These are phyloP conservation scores for Enteromius thamalakanensis DNA, from an alignment of 2,797 vertebrate species.

Conservation along the genomic window DNA sequence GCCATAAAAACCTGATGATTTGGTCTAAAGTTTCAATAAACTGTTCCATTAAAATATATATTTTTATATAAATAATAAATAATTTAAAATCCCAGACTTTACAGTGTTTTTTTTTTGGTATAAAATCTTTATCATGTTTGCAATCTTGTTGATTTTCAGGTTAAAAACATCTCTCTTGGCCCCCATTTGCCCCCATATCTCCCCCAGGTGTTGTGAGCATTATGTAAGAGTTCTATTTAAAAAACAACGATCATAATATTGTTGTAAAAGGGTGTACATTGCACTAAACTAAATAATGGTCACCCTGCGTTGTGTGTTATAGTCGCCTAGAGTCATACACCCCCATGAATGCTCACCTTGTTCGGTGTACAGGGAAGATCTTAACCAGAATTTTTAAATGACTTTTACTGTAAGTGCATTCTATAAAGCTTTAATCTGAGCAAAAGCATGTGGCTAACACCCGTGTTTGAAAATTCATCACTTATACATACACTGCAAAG, in stretches of 20 bases:
- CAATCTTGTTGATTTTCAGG: not conserved
- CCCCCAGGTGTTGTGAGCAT: too few relatives aligned
- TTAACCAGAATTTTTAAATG: not conserved
- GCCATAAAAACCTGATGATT: not conserved
- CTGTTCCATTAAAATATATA: not conserved
- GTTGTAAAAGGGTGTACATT: not conserved
- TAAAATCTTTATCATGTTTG: not conserved
- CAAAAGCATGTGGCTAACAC: conserved; percentile 27
- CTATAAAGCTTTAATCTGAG: conserved; percentile 33
- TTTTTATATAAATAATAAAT: not conserved
- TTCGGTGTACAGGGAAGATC: conserved; percentile 2
- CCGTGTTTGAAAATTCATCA: conserved; percentile 27
- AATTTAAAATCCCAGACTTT: not conserved
- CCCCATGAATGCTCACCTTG: not conserved
- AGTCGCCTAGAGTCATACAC: not conserved
- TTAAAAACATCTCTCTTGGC: not conserved
- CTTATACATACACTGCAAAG: not conserved
- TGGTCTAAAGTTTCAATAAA: not conserved
- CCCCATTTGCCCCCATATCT: not conserved
- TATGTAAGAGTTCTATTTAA: not conserved
- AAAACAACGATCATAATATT: not conserved
- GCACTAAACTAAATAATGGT: not conserved
- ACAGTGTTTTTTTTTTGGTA: not conserved
- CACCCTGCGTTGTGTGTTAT: not conserved
- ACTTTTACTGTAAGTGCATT: not conserved